Conservation (phyloP, 2,888 invertebrate species). For the Yponomeuta malinellus region DNA sequence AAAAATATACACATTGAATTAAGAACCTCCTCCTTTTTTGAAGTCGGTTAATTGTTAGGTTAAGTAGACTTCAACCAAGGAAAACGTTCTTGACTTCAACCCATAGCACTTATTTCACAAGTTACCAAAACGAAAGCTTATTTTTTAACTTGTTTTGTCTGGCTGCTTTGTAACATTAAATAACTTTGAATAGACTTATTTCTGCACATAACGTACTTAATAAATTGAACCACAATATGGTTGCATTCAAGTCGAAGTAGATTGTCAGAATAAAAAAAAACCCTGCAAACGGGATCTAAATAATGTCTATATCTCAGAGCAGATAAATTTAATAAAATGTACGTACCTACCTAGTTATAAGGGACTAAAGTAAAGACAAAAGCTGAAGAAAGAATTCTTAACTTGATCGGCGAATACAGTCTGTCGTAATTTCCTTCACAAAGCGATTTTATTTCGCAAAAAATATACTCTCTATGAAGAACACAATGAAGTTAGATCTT, state of each 20-base stretch:
- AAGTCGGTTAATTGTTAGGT: too few species aligned
- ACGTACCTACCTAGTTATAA: conserved; percentile 27
- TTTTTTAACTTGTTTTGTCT: too few species aligned
- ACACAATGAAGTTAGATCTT: neutral
- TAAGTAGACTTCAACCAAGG: too few species aligned
- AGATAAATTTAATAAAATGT: conserved; percentile 20
- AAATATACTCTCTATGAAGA: neutral
- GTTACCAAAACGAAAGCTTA: too few species aligned
- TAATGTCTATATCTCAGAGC: neutral
- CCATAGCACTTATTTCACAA: too few species aligned
- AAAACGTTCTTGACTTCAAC: too few species aligned
- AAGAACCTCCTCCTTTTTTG: too few species aligned
- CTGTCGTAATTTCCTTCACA: conserved; percentile 33
- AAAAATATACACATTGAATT: too few species aligned
- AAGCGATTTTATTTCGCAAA: conserved; percentile 46
- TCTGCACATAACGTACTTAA: too few species aligned
- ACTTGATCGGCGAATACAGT: conserved; percentile 42
- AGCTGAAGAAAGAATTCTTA: conserved; percentile 27
- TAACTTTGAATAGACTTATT: too few species aligned
- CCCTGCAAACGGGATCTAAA: neutral
- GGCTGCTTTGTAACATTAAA: too few species aligned
- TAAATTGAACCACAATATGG: too few species aligned
- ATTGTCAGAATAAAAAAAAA: neutral
- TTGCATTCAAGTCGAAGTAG: neutral
- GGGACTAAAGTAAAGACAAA: conserved; percentile 28